A percentile compares a stretch with the other conserved stretches of the same genome.
phyloP scores from a whole-genome alignment of 2,888 invertebrate species.

The Patella ulyssiponensis region DNA sequence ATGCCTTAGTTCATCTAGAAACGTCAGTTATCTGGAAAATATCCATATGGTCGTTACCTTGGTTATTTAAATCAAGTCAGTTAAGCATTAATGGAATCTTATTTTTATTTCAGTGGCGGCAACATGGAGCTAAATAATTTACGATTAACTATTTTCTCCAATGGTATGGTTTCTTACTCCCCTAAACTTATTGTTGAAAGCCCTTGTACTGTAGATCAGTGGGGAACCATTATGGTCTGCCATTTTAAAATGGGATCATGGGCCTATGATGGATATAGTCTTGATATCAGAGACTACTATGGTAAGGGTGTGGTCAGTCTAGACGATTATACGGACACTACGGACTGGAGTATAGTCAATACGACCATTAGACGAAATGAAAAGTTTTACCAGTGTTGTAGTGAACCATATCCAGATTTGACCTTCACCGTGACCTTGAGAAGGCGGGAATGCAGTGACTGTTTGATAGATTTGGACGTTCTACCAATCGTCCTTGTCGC shows the following conservation, averaged over 20 bases:
- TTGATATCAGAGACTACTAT: slow-evolving; percentile 1
- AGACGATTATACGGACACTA: not conserved
- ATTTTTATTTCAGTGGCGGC: not conserved
- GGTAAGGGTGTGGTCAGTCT: not conserved
- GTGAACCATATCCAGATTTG: not conserved
- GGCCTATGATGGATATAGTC: slow-evolving; percentile 8
- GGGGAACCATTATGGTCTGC: not conserved
- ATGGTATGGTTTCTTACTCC: not conserved
- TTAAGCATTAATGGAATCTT: not conserved
- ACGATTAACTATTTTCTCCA: not conserved
- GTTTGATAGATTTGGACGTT: slow-evolving; percentile 1
- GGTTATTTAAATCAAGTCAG: too few species aligned
- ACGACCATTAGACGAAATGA: not conserved
- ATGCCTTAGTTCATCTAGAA: too few species aligned
- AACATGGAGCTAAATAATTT: not conserved
- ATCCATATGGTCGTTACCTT: too few species aligned
- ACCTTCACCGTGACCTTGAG: not conserved
- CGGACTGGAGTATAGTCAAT: not conserved
- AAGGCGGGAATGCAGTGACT: not conserved
- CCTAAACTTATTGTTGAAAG: not conserved
- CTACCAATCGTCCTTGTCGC: not conserved
- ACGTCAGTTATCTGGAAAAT: too few species aligned
- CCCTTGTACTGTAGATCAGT: not conserved
- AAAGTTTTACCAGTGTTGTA: slow-evolving; percentile 2
- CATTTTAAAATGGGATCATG: slow-evolving; percentile 3